Evolutionary conservation across 2,113 vertebrate genomes (phyloP).

Genomic region (Galemys pyrenaicus): DNA sequence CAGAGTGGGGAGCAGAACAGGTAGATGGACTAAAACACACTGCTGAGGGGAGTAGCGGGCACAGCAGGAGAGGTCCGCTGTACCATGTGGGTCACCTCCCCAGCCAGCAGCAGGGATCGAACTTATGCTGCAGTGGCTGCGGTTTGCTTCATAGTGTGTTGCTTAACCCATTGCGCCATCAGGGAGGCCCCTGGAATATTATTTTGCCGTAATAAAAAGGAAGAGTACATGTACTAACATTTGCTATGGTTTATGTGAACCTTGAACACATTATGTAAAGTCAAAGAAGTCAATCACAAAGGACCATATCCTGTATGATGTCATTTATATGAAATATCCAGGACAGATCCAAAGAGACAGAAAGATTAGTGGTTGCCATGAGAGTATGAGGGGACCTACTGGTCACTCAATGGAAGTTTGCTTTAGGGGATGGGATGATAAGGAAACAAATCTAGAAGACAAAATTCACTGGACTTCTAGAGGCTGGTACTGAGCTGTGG

Average conservation of each 20-base stretch:
- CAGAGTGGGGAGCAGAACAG: too few relatives aligned
- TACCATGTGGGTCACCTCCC: too few relatives aligned
- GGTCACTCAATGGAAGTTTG: neutral
- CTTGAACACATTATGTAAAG: neutral
- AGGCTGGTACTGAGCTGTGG: neutral
- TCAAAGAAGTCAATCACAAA: slow-evolving; percentile 20
- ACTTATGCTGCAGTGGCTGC: too few relatives aligned
- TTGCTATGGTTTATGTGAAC: neutral
- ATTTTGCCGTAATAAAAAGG: slow-evolving; percentile 2
- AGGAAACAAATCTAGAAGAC: neutral
- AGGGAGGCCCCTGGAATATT: too few relatives aligned
- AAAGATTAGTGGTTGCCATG: neutral
- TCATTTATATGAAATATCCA: slow-evolving; percentile 24
- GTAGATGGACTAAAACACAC: too few relatives aligned
- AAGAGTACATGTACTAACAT: neutral
- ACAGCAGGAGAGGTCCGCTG: too few relatives aligned
- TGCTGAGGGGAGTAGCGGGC: too few relatives aligned
- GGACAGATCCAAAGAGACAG: neutral
- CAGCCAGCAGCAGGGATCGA: too few relatives aligned
- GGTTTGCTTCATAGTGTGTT: too few relatives aligned
- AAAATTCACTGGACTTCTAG: neutral
- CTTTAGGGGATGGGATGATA: neutral
- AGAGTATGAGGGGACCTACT: neutral
- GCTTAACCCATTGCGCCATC: too few relatives aligned
- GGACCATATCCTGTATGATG: neutral